A percentile compares a stretch with the other conserved stretches of the same genome.
These are phyloP conservation scores for Chionis minor DNA, from an alignment of 2,113 vertebrate species.

Conservation along the genomic window DNA sequence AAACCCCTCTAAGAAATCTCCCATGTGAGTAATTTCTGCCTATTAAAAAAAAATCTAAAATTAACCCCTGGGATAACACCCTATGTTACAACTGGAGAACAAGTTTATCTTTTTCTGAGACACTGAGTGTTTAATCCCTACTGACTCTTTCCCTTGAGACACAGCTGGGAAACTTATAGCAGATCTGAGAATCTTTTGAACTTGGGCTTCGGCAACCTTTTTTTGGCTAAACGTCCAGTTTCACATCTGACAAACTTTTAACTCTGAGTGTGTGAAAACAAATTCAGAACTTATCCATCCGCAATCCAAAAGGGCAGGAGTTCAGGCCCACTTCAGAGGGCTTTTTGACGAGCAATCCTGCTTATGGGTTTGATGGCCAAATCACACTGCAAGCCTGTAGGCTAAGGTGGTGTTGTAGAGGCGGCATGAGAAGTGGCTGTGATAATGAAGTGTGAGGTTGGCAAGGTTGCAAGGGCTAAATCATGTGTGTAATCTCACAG, in stretches of 20 bases:
- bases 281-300: neutral
- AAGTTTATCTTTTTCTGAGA: neutral
- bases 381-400: neutral
- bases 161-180: neutral
- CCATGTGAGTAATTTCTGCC: neutral
- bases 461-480: neutral
- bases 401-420: neutral
- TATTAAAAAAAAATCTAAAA: neutral
- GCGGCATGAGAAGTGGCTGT: neutral
- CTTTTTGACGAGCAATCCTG: neutral
- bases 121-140: neutral
- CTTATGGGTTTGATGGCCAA: neutral
- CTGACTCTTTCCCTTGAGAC: neutral
- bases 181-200: neutral
- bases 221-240: neutral
- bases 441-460: neutral
- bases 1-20: fast-evolving
- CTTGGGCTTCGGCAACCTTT: neutral
- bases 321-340: neutral
- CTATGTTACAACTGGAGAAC: neutral
- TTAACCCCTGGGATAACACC: neutral
- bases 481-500: neutral
- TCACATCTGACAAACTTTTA: neutral
- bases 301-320: neutral
- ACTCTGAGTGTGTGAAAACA: neutral